Base-by-base conservation (phyloP, 2,888 invertebrate genomes). In the Homarus gammarus region DNA sequence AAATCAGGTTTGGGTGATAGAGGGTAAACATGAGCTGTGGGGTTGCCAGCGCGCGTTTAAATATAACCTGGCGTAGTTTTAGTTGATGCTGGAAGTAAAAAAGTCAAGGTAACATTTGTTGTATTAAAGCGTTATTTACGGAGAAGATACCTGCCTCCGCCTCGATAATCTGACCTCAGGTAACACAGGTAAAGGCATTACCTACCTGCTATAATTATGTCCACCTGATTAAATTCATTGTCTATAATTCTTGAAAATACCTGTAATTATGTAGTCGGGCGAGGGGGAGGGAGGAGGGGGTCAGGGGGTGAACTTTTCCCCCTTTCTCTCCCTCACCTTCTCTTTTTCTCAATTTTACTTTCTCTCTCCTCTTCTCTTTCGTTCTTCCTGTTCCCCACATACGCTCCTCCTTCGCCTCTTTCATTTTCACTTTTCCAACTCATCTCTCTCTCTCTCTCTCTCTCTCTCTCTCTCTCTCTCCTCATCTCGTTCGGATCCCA, bases 311-410 rank as follows among this genome's bases (percentile, higher is more conserved):
- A 22, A 56, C 22, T 22, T 22, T 22, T 5, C 73, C 27, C 44
- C 18, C 38, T 40, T 38, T 73, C 73, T 73, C 73, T 73, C 38
- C 1, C 73, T 36, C 38, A 15, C 73, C 8, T 27, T 36, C 38
- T 56, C 22, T 56, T 18, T 56, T 18, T 73, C 73, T 73, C 38
- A 36, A 22, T 70, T 27, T 70, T 27, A n/a, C 70, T 70, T 27
- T 70, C 70, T 70, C 70, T 70, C 70, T 70, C 70, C 70, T 31
- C 27, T 31, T 70, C 70, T 70, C 70, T 70, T 31, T 70, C 70
- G 27, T 31, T 70, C 27, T 31, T 10, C 3, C 70, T 70, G 27
- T 33, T 18, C n/a, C n/a, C n/a, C n/a, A n/a, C n/a, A n/a, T n/a
- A n/a, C n/a, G n/a, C n/a, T n/a, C n/a, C n/a, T n/a, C n/a, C n/a